Evolutionary conservation across 2,797 vertebrate species (phyloP).

Genomic region (Pseudotriccus pelzelni): DNA sequence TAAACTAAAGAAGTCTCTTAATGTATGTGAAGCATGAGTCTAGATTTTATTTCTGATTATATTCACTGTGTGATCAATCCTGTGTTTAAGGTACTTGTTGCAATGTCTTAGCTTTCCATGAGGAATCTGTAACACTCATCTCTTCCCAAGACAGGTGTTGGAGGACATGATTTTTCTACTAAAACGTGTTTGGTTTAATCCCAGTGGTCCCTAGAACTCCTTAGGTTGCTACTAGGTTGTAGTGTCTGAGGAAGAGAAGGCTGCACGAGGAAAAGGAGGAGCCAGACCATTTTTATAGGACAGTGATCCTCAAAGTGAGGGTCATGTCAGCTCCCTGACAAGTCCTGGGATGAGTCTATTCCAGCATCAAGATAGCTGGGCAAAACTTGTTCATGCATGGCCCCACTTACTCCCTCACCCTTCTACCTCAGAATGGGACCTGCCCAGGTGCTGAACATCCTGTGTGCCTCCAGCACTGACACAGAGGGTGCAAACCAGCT

Average conservation of each 20-base stretch:
- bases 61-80: not conserved
- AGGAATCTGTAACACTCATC: not conserved
- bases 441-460: not conserved
- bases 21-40: not conserved
- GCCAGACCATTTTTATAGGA: not conserved
- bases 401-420: rapidly evolving
- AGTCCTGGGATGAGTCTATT: not conserved
- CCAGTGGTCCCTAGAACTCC: not conserved
- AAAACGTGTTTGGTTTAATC: not conserved
- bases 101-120: not conserved
- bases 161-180: not conserved
- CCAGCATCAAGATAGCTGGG: not conserved
- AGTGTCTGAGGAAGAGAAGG: not conserved
- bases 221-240: not conserved
- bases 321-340: not conserved
- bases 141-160: not conserved
- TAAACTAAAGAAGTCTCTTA: not conserved
- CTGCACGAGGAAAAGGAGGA: not conserved
- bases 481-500: not conserved
- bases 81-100: not conserved
- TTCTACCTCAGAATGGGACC: not conserved
- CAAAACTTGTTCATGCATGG: rapidly evolving
- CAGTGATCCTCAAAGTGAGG: not conserved
- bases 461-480: not conserved
- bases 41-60: not conserved